A percentile compares a stretch with the other conserved stretches of the same genome.
Conservation (phyloP, 2,888 invertebrate species). For the Aelia acuminata region DNA sequence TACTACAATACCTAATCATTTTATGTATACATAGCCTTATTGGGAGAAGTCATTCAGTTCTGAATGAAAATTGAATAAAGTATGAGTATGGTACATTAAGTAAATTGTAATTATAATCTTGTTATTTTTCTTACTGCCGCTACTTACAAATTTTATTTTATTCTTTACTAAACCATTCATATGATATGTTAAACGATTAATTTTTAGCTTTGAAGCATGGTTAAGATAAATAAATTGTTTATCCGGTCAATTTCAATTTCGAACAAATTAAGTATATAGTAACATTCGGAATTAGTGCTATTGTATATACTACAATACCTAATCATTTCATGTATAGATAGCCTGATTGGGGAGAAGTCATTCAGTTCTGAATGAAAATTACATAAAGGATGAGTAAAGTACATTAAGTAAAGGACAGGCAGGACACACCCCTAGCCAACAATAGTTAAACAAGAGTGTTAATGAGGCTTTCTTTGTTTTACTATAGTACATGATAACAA, state of each 20-base stretch:
- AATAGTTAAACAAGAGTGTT: background rate
- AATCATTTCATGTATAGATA: background rate
- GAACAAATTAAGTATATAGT: background rate
- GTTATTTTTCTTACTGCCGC: too few species aligned
- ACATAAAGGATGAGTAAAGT: background rate
- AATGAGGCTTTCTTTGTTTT: background rate
- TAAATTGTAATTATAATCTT: too few species aligned
- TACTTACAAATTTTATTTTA: too few species aligned
- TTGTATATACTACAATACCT: background rate
- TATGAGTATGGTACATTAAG: too few species aligned
- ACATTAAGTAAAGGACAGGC: background rate
- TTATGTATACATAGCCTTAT: background rate
- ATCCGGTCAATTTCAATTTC: background rate
- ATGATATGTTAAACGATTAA: too few species aligned
- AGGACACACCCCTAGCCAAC: background rate
- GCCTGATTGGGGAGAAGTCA: background rate
- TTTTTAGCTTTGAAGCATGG: too few species aligned
- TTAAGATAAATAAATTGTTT: too few species aligned
- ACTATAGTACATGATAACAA: background rate
- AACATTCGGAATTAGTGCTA: background rate
- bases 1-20: constrained; percentile 1
- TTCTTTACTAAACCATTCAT: too few species aligned
- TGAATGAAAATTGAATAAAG: background rate
- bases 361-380: background rate
- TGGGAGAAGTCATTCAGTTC: background rate